phyloP scores from a whole-genome alignment of 1,140 invertebrate genomes.

The Drosophila ambigua region DNA sequence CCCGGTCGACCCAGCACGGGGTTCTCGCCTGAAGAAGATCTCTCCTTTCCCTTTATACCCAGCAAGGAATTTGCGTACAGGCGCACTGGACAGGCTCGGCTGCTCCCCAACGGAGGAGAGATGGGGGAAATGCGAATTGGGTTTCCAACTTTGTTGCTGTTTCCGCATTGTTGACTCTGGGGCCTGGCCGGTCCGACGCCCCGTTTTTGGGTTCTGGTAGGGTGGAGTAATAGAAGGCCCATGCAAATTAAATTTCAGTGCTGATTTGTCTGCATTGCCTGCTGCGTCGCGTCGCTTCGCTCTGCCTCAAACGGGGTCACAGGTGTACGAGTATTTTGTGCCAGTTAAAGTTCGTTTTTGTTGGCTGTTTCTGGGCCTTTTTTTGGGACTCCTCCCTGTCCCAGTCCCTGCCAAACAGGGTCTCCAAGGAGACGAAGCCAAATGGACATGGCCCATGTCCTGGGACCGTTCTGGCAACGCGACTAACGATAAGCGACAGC shows the following conservation, averaged over 20 bases:
- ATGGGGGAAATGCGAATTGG: constrained; percentile 37
- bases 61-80: neutral
- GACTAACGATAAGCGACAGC: constrained; percentile 39
- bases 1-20: too few relatives aligned
- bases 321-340: constrained; percentile 64
- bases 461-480: constrained; percentile 13
- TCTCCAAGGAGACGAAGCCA: constrained; percentile 33
- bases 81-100: too few relatives aligned
- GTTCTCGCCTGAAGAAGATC: too few relatives aligned
- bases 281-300: constrained; percentile 1
- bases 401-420: neutral
- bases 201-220: constrained; percentile 1
- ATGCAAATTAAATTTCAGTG: constrained; percentile 81
- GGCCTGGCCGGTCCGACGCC: constrained; percentile 39
- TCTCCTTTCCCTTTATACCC: too few relatives aligned
- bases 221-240: constrained; percentile 14
- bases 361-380: constrained; percentile 2
- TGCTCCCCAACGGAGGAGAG: neutral
- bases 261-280: constrained; percentile 63
- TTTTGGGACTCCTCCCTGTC: constrained; percentile 14
- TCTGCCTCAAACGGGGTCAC: constrained; percentile 58
- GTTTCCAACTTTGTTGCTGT: constrained; percentile 49
- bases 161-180: constrained; percentile 48
- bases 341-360: constrained; percentile 64
- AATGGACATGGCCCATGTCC: constrained; percentile 39